Percentiles rank a stretch among this genome's conserved stretches.
These are phyloP conservation scores for Amyelois transitella DNA, from an alignment of 1,140 invertebrate species.

Conservation along the genomic window DNA sequence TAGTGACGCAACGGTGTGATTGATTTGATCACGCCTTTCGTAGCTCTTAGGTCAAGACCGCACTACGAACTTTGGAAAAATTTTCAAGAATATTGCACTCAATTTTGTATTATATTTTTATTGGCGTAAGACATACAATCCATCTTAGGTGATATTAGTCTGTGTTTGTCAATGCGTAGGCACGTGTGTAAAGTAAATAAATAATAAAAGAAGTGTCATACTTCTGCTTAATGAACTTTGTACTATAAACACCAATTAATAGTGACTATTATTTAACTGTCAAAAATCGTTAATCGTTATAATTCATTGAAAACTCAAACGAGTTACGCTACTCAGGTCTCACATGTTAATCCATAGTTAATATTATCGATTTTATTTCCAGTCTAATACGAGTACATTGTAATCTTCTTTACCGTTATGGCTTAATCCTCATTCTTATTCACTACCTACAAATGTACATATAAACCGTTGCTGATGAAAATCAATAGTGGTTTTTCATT, in stretches of 20 bases:
- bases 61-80: constrained; percentile 12
- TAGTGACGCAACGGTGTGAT: constrained; percentile 29
- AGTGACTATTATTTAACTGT: not conserved
- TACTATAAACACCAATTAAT: not conserved
- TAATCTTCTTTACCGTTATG: too few species aligned
- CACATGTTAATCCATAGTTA: too few species aligned
- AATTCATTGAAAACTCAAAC: not conserved
- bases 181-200: constrained; percentile 22
- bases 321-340: too few species aligned
- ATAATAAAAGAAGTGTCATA: constrained; percentile 21
- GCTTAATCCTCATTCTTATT: too few species aligned
- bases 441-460: too few species aligned
- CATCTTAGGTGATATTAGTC: not conserved
- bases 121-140: constrained; percentile 1
- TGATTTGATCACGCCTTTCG: constrained; percentile 32
- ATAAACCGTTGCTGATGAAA: too few species aligned
- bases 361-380: too few species aligned
- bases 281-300: not conserved
- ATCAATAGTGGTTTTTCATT: too few species aligned
- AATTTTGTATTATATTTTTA: constrained; percentile 10
- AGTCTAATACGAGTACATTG: too few species aligned
- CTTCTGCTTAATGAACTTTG: constrained; percentile 5
- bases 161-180: constrained; percentile 10
- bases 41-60: constrained; percentile 35
- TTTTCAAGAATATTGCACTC: not conserved